Evolutionary conservation across 2,113 vertebrate genomes (phyloP).

Genomic region (Octodon degus): DNA sequence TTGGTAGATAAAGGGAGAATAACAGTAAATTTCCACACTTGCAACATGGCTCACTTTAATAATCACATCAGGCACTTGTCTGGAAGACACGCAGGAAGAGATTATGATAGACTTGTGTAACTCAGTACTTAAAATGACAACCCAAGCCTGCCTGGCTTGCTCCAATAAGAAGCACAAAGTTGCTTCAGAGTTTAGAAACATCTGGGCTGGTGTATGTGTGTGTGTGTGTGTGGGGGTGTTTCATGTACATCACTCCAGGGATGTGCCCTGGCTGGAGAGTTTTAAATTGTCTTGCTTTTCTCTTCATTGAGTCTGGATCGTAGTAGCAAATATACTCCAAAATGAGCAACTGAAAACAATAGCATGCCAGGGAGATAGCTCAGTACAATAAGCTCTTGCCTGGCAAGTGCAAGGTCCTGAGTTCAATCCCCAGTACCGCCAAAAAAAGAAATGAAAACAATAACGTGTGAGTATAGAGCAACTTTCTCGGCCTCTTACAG

Average conservation of each 20-base stretch:
- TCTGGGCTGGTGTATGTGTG: neutral
- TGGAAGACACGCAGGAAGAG: conserved; percentile 65
- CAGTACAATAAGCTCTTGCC: too few species aligned
- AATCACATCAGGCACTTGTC: conserved; percentile 36
- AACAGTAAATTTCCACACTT: conserved; percentile 47
- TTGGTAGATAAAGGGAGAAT: neutral
- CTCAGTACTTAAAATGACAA: conserved; percentile 17
- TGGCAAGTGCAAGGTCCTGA: too few species aligned
- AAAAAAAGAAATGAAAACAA: neutral
- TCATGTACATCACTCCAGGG: neutral
- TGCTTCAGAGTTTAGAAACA: conserved; percentile 28
- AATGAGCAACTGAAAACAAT: neutral
- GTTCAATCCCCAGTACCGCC: too few species aligned
- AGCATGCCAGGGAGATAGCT: neutral
- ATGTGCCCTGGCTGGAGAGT: neutral
- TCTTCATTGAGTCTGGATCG: neutral
- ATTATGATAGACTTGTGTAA: conserved; percentile 55
- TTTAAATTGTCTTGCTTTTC: neutral
- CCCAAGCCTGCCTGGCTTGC: conserved; percentile 15
- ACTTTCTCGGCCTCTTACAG: neutral
- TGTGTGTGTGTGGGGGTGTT: neutral
- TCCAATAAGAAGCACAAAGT: neutral
- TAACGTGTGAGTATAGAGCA: too few species aligned
- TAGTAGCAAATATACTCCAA: neutral
- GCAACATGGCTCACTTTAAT: conserved; percentile 15